Percentiles rank a stretch among this genome's conserved stretches.
Evolutionary conservation across 2,888 invertebrate genomes (phyloP).

Genomic region (Lithodes maja): DNA sequence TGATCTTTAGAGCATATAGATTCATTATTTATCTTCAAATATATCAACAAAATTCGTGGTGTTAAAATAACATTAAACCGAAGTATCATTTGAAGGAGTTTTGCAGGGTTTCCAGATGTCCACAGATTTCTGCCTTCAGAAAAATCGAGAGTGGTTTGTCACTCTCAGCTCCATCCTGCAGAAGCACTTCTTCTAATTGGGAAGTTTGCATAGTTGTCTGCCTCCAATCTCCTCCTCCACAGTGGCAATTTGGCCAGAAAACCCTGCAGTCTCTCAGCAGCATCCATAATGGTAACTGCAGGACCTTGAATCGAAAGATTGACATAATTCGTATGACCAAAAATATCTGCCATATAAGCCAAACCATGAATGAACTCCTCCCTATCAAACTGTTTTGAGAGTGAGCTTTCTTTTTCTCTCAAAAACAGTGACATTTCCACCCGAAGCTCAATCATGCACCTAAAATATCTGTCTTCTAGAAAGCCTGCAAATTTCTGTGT

Average conservation of each 20-base stretch:
- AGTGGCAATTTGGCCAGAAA: slow-evolving; percentile 17
- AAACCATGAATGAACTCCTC: too few species aligned
- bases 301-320: too few species aligned
- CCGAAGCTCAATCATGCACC: slow-evolving; percentile 29
- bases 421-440: slow-evolving; percentile 32
- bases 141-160: slow-evolving; percentile 18
- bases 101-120: slow-evolving; percentile 26
- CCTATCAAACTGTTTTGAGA: too few species aligned
- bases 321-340: too few species aligned
- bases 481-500: slow-evolving; percentile 71
- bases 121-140: slow-evolving; percentile 25
- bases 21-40: too few species aligned
- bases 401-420: too few species aligned
- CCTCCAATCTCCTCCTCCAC: too few species aligned
- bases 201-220: slow-evolving; percentile 36
- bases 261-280: background rate
- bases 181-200: slow-evolving; percentile 40
- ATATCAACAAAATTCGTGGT: too few species aligned
- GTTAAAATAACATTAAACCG: too few species aligned
- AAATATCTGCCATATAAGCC: background rate
- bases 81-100: slow-evolving; percentile 23
- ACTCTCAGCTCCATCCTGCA: slow-evolving; percentile 34
- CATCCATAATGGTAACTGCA: too few species aligned
- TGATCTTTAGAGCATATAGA: too few species aligned
- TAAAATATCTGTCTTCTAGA: slow-evolving; percentile 34